Base-by-base conservation (phyloP, 2,113 vertebrate species). In the Lampris incognitus region DNA sequence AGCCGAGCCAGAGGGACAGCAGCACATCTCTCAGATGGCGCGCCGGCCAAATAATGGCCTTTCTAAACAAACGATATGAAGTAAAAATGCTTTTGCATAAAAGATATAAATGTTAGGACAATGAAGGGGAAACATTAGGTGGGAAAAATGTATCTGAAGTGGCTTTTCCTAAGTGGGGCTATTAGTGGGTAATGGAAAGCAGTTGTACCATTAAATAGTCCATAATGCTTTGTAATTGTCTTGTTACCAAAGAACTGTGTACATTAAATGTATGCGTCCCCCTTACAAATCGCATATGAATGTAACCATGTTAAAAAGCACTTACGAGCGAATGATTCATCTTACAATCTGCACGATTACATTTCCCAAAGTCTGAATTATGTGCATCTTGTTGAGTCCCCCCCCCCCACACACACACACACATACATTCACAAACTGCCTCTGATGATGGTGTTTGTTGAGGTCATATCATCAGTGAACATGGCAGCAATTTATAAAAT, bases 241-340 rank as follows among this genome's bases (percentile, higher is more conserved):
- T 62, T 9, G 48, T 62, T 63, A 24, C 59, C 58, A 49, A 40
- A 48, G 65, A 54, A 11, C 44, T 60, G 24, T 42, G 52, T 72
- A 71, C 60, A 56, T 52, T 73, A 72, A 59, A 78, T 66, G 70
- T 63, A 54, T 63, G 74, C 59, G 51, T 24, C 49, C 54, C 69
- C 41, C 65, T 65, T 56, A 57, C 73, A 48, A 73, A 78, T 73
- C 58, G 76, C 76, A 66, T 74, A 76, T 69, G 58, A 49, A 61
- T 59, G 67, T 46, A 83, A 83, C 74, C 54, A 49, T 67, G 51
- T 82, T 82, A 76, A 39, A 49, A 62, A 66, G 68, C 79, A 82
- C 62, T 76, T 82, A 65, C 40, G 41, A 40, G n/a, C 10, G 60
- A 11, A 37, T 9, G 48, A 50, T 66, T 50, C 36, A 49, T 66